Base-by-base conservation (phyloP, 2,888 invertebrate species). In the Acanthosepion pharaonis region DNA sequence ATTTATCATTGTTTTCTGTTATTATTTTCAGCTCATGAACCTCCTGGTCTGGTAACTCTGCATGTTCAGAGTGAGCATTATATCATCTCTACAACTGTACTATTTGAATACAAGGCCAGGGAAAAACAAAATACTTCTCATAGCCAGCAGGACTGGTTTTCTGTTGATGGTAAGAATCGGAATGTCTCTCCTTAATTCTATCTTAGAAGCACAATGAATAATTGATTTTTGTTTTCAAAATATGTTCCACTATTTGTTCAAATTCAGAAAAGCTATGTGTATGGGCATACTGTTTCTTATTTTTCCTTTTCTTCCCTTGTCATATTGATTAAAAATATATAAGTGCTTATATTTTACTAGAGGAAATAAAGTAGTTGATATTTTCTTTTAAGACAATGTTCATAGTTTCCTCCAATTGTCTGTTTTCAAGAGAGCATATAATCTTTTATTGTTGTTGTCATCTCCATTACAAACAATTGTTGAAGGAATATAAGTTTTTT, bases 41-140 rank as follows among this genome's bases (percentile, higher is more conserved):
- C 98, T 9, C 98, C 98, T 9, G 99, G 99, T 11, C 97, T 99
- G 96, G 99, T 99, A 64, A 98, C 98, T 0, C 98, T 99, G 94
- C 99, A 99, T 98, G 99, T 99, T 78, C 99, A 99, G 42, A 98
- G 98, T 96, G 99, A 99, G 96, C 99, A 99, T 92, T 98, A 98
- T 96, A 98, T 99, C 95, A 98, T 99, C 96, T 99, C 99, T 53
- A 97, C 97, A 95, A 96, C 96, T 92, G 96, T 96, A 48, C 95
- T 96, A n/a, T 97, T 97, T 96, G 97, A 97, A 95, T 97, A 96
- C 95, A 96, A 96, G 94, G 96, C 95, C 95, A 96, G 91, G n/a
- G 94, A 94, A 91, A 91, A 78, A 91, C 92, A 59, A 33, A 91
- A 94, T 33, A 48, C 94, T n/a, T 53, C 92, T n/a, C 59, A 92